Conservation (phyloP, 2,797 vertebrate species). For the Aeoliscus strigatus region DNA sequence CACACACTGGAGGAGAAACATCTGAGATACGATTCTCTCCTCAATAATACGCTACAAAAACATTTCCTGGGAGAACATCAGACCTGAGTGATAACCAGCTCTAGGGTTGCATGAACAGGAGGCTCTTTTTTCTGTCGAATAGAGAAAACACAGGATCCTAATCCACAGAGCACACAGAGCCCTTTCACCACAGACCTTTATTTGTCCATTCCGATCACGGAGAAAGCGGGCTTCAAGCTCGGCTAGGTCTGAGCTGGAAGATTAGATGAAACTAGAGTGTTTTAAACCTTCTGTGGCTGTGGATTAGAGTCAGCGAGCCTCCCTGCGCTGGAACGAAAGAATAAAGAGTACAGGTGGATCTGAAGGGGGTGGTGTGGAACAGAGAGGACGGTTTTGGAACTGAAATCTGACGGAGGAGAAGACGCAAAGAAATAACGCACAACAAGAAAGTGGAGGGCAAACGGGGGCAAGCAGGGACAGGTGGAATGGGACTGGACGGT, state of each 20-base stretch:
- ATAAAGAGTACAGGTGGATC: conserved; percentile 64
- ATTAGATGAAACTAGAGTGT: conserved; percentile 98
- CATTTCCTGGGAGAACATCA: conserved; percentile 5
- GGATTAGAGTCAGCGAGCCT: conserved; percentile 86
- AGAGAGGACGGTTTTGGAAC: conserved; percentile 9
- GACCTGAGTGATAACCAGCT: conserved; percentile 37
- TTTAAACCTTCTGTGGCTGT: conserved; percentile 89
- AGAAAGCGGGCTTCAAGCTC: conserved; percentile 82
- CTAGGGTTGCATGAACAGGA: conserved; percentile 72
- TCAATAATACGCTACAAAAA: background rate
- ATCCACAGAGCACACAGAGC: conserved; percentile 84
- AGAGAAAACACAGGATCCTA: conserved; percentile 71
- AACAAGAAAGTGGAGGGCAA: background rate
- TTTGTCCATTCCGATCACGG: conserved; percentile 85
- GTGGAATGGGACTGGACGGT: too few species aligned
- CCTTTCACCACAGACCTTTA: conserved; percentile 87
- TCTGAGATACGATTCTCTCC: background rate
- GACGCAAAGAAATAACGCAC: background rate
- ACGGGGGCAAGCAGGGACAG: too few species aligned
- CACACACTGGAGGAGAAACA: background rate
- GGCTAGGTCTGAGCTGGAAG: conserved; percentile 85
- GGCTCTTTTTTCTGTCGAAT: conserved; percentile 72
- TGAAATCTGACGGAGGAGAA: conserved; percentile 5
- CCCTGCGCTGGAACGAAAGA: conserved; percentile 76
- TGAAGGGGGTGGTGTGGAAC: conserved; percentile 27